Percentiles rank a stretch among this genome's conserved stretches.
Conservation (phyloP, 2,113 vertebrate species). For the Poeciliopsis occidentalis region DNA sequence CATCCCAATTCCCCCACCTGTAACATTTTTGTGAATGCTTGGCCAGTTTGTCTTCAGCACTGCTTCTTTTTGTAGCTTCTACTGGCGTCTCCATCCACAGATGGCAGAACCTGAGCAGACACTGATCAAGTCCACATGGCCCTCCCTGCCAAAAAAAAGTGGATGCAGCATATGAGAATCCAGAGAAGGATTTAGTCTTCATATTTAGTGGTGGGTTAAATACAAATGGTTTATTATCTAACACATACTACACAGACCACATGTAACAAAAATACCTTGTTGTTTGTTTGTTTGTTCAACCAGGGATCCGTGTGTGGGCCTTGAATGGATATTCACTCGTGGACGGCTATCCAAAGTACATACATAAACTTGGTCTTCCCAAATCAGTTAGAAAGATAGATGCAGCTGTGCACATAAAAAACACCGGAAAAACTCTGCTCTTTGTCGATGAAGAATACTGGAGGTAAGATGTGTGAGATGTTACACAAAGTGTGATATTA, state of each 20-base stretch:
- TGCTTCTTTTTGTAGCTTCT: constrained; percentile 82
- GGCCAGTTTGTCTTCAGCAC: neutral
- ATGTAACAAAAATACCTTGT: neutral
- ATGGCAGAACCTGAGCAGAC: constrained; percentile 85
- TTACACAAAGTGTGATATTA: neutral
- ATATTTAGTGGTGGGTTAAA: constrained; percentile 89
- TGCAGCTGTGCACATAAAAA: constrained; percentile 86
- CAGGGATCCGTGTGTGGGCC: constrained; percentile 93
- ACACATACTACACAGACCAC: neutral
- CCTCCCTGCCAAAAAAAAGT: constrained; percentile 89
- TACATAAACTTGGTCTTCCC: constrained; percentile 90
- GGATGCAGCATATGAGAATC: constrained; percentile 92
- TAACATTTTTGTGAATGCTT: no score
- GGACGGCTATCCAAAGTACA: constrained; percentile 91
- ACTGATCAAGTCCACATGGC: constrained; percentile 91
- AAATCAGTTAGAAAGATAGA: constrained; percentile 87
- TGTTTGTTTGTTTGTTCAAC: constrained; percentile 19
- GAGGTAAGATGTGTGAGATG: constrained; percentile 88
- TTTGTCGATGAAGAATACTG: constrained; percentile 91
- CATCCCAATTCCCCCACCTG: no score
- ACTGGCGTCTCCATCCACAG: constrained; percentile 94
- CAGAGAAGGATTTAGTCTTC: constrained; percentile 85
- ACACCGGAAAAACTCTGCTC: constrained; percentile 88
- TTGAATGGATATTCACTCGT: constrained; percentile 89
- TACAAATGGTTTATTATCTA: neutral